These are phyloP conservation scores for Matsumyia berberina DNA, from an alignment of 2,888 invertebrate genomes.

Conservation along the genomic window DNA sequence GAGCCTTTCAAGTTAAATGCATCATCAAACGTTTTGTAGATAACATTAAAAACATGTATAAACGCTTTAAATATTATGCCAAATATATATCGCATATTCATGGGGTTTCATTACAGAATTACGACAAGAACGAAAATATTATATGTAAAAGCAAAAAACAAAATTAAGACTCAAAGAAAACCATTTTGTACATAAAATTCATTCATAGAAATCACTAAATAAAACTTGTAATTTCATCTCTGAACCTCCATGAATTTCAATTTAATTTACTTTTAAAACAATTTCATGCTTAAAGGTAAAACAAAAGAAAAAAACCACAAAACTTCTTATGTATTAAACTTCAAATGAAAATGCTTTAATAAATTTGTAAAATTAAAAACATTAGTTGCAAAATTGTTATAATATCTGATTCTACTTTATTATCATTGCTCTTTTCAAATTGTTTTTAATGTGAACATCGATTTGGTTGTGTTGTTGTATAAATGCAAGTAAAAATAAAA, in stretches of 20 bases:
- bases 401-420: constrained; percentile 47
- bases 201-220: constrained; percentile 30
- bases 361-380: constrained; percentile 49
- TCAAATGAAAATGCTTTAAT: constrained; percentile 61
- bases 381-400: constrained; percentile 63
- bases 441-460: constrained; percentile 80
- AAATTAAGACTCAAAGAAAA: constrained; percentile 26
- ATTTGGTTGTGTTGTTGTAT: constrained; percentile 83
- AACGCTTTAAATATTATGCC: constrained; percentile 71
- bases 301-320: constrained; percentile 9
- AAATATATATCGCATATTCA: constrained; percentile 71
- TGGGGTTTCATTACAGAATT: constrained; percentile 72
- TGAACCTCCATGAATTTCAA: constrained; percentile 72
- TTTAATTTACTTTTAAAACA: constrained; percentile 18
- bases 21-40: constrained; percentile 12
- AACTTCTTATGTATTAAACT: constrained; percentile 36
- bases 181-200: constrained; percentile 70
- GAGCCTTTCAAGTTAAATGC: background rate
- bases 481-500: constrained; percentile 69
- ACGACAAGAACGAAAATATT: constrained; percentile 68
- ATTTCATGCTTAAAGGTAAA: constrained; percentile 47
- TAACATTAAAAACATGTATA: constrained; percentile 28
- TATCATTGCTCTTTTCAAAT: constrained; percentile 56
- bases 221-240: constrained; percentile 46
- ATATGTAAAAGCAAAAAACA: background rate